Conservation (phyloP, 2,113 vertebrate genomes). For the Sorex fumeus region DNA sequence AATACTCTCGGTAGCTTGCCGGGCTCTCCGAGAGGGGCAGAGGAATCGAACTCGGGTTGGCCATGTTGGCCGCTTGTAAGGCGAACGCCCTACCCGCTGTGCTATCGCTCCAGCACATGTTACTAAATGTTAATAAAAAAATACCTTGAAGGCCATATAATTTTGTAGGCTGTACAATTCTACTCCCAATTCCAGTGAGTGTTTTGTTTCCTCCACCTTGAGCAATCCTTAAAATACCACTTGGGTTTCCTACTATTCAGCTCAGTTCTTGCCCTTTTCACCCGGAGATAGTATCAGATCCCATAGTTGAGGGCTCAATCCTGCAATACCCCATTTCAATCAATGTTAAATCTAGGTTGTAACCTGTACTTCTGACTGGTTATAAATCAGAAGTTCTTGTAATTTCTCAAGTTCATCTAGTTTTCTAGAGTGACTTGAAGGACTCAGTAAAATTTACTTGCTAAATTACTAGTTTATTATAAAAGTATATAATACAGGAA, state of each 20-base stretch:
- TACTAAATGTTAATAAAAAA: constrained; percentile 41
- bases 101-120: too few species aligned
- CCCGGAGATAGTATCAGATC: not conserved
- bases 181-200: not conserved
- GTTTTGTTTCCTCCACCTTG: not conserved
- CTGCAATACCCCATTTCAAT: not conserved
- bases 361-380: not conserved
- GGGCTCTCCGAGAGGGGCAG: too few species aligned
- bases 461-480: not conserved
- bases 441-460: not conserved
- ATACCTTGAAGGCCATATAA: not conserved
- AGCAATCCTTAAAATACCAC: not conserved
- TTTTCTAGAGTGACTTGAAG: not conserved
- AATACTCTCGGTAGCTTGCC: too few species aligned
- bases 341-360: not conserved
- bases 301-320: not conserved
- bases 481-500: not conserved
- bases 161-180: not conserved
- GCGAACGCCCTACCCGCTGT: too few species aligned
- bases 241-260: not conserved
- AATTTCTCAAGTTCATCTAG: not conserved
- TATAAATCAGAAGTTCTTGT: not conserved
- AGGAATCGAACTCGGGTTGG: too few species aligned
- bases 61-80: too few species aligned
- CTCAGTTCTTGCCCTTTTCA: not conserved